A percentile compares a stretch with the other conserved stretches of the same genome.
Conservation (phyloP, 2,888 invertebrate species). For the Ischnura elegans region DNA sequence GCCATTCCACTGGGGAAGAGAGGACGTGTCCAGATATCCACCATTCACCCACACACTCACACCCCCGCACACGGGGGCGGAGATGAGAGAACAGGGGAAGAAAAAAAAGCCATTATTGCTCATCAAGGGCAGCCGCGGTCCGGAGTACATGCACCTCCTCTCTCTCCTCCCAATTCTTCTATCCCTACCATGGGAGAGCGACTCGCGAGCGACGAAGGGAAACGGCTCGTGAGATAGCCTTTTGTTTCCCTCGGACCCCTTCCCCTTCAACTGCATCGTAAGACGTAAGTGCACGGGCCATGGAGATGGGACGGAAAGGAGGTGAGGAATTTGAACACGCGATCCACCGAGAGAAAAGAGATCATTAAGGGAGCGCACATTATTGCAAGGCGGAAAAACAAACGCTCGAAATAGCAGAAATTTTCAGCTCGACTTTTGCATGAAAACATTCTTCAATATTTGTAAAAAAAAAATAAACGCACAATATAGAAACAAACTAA, state of each 20-base stretch:
- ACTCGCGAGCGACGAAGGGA: background rate
- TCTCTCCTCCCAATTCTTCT: background rate
- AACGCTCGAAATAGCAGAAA: too few species aligned
- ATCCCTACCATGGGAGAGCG: too few species aligned
- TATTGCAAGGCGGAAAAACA: too few species aligned
- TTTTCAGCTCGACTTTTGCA: too few species aligned
- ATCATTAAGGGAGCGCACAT: too few species aligned
- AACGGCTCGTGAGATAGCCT: conserved; percentile 9
- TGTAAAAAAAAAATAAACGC: too few species aligned
- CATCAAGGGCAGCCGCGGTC: conserved; percentile 27
- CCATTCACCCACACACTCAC: background rate
- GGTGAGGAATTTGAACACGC: background rate
- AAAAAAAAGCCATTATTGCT: conserved; percentile 22
- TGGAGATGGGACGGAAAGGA: background rate
- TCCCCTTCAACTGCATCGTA: background rate
- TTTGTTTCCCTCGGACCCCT: conserved; percentile 32
- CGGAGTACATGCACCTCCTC: background rate
- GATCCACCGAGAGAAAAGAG: conserved; percentile 12
- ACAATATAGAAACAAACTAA: too few species aligned
- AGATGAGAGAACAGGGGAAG: background rate
- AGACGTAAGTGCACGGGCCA: background rate
- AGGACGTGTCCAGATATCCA: background rate
- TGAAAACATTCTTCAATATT: too few species aligned
- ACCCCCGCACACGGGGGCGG: background rate
- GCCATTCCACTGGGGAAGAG: background rate